Evolutionary conservation across 2,113 vertebrate genomes (phyloP), one percentile per base, ranked within the genome.

Genomic region (Tragelaphus buxtoni): DNA sequence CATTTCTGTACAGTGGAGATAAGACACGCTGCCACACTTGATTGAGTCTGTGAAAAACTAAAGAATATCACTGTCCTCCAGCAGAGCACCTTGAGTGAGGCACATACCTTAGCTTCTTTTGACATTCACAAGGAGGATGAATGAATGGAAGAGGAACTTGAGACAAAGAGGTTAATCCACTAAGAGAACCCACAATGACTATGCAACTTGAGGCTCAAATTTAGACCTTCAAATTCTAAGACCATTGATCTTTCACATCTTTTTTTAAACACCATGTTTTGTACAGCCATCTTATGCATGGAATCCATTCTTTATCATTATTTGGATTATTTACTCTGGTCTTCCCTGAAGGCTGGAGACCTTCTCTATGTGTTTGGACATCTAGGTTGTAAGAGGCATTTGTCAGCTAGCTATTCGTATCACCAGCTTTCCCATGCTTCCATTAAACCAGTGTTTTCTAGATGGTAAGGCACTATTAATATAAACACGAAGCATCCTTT

Each of bases 131-230:
- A 91, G 56, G 82, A 95, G 17, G 35, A 39, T 76, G 35, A 83
- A 80, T 35, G 42, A 83, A 91, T 39, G n/a, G 77, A 94, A 91
- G 35, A 91, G 47, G 63, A 51, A 45, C 42, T 47, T 69, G 42
- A 90, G 89, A 91, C 51, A 85, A 96, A 95, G 86, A 91, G 53
- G 69, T 72, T 60, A 77, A 87, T 49, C 85, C 86, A 49, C 87
- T 61, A 56, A 93, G 79, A 88, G 22, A 56, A 30, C 49, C 26
- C 79, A 63, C 1, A 79, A 17, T 18, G 32, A 92, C 51, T 82
- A 13, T 51, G 11, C 51, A 81, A 80, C 32, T 9, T 80, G 77
- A 49, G 24, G 51, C 79, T 91, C 86, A 63, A 76, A 87, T 82
- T 83, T 79, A 88, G 7, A 93, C 49, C 49, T 91, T 90, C 90